Evolutionary conservation across 2,797 vertebrate genomes (phyloP).

Genomic region (Lophotriccus pileatus): DNA sequence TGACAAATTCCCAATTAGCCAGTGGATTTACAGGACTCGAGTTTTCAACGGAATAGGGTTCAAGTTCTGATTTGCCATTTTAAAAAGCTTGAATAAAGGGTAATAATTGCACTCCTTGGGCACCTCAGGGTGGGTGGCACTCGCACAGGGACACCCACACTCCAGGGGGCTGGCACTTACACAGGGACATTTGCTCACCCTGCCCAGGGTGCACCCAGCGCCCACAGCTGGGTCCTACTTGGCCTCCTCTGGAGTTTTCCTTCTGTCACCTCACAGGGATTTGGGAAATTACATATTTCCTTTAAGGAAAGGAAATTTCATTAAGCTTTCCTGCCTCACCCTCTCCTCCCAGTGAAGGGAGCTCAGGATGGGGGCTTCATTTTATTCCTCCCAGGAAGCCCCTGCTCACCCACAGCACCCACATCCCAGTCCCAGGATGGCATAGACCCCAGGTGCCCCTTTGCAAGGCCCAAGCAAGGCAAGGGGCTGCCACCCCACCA

Average conservation of each 20-base stretch:
- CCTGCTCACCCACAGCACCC: fast-evolving
- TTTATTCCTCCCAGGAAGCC: neutral
- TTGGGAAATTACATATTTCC: neutral
- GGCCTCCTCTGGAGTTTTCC: neutral
- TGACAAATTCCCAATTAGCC: neutral
- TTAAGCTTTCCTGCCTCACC: neutral
- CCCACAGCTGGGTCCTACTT: neutral
- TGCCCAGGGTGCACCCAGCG: neutral
- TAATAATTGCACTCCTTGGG: neutral
- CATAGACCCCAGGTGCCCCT: fast-evolving
- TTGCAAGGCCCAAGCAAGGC: neutral
- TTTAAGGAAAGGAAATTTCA: neutral
- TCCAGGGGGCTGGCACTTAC: neutral
- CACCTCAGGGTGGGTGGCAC: neutral
- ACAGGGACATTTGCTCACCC: neutral
- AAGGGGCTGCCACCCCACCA: neutral
- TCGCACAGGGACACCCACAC: neutral
- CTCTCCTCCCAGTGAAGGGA: neutral
- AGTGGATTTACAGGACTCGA: fast-evolving
- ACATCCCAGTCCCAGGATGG: neutral
- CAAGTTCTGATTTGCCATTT: neutral
- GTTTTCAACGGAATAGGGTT: neutral
- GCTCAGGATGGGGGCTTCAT: neutral
- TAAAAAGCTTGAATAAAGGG: neutral
- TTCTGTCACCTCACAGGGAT: neutral